phyloP scores from a whole-genome alignment of 2,113 vertebrate species.

The Quiscalus mexicanus region DNA sequence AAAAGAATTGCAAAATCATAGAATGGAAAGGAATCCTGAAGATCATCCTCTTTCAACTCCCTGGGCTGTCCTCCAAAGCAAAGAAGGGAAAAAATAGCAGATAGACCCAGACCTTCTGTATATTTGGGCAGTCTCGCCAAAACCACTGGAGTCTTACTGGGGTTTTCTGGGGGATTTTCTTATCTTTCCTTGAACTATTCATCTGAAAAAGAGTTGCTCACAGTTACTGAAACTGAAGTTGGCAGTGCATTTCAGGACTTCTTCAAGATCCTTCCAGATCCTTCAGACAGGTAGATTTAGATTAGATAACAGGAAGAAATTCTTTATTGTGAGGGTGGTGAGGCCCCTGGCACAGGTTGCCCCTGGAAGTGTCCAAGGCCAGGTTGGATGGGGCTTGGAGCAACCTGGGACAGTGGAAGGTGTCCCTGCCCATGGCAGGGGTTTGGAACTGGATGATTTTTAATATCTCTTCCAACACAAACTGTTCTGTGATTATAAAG shows the following conservation, averaged over 20 bases:
- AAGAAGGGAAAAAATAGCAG: not conserved
- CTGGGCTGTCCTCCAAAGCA: not conserved
- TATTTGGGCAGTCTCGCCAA: not conserved
- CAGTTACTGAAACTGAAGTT: not conserved
- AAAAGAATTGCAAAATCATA: not conserved
- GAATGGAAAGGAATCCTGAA: not conserved
- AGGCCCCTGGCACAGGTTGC: rapidly evolving
- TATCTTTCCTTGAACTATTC: not conserved
- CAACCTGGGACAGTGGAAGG: rapidly evolving
- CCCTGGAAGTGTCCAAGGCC: not conserved
- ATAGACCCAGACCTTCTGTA: not conserved
- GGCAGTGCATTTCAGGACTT: not conserved
- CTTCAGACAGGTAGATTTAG: not conserved
- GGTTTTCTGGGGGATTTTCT: not conserved
- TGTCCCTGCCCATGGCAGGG: not conserved
- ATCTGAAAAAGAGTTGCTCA: not conserved
- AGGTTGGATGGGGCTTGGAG: not conserved
- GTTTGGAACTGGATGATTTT: rapidly evolving
- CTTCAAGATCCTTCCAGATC: not conserved
- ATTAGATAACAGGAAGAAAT: not conserved
- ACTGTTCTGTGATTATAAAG: not conserved
- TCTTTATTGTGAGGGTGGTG: rapidly evolving
- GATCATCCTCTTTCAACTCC: not conserved
- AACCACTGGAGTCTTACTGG: not conserved
- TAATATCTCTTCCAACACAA: not conserved